Conservation (phyloP, 2,888 invertebrate genomes). For the Stictocephala bisonia region DNA sequence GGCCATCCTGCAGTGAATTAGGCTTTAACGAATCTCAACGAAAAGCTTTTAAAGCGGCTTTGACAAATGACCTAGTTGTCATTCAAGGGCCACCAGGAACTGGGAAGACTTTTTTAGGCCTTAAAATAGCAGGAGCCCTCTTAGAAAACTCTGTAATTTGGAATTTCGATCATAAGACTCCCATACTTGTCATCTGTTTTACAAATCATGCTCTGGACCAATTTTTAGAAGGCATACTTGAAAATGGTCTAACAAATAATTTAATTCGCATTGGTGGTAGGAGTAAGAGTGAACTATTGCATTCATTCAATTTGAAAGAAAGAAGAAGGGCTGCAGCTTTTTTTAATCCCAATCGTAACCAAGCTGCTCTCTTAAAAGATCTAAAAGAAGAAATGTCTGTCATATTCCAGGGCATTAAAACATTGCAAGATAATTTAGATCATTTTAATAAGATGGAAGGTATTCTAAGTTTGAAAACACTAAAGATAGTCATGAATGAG, state of each 20-base stretch:
- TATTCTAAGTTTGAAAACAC: conserved; percentile 15
- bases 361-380: conserved; percentile 32
- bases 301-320: conserved; percentile 35
- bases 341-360: background rate
- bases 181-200: conserved; percentile 82
- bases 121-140: conserved; percentile 77
- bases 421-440: conserved; percentile 33
- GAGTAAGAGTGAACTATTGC: conserved; percentile 42
- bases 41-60: conserved; percentile 73
- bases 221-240: conserved; percentile 78
- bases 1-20: conserved; percentile 62
- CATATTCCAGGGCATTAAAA: conserved; percentile 35
- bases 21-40: conserved; percentile 75
- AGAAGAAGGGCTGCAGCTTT: conserved; percentile 3
- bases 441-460: conserved; percentile 30
- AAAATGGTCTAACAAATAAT: conserved; percentile 67
- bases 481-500: conserved; percentile 27
- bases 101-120: conserved; percentile 84
- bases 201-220: conserved; percentile 91
- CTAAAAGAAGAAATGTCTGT: conserved; percentile 24
- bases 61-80: conserved; percentile 78
- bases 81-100: conserved; percentile 93
- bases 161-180: conserved; percentile 65
- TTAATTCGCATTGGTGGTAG: conserved; percentile 74
- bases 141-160: conserved; percentile 69